Percentiles rank a stretch among this genome's conserved stretches.
These are phyloP conservation scores for Noctua fimbriata DNA, from an alignment of 2,888 invertebrate species.

Conservation along the genomic window DNA sequence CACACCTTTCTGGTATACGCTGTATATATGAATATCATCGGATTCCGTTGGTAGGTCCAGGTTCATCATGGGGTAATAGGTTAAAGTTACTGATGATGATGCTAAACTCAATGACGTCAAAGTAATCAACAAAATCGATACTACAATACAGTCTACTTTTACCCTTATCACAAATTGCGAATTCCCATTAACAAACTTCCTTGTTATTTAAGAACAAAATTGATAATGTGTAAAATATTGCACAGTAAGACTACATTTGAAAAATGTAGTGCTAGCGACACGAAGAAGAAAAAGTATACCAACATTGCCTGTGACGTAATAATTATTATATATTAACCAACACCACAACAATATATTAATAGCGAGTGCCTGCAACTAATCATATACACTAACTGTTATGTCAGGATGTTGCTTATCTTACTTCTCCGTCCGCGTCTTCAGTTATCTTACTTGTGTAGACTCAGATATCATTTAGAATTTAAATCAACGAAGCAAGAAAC, in stretches of 20 bases:
- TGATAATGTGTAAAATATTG: background rate
- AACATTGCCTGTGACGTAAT: background rate
- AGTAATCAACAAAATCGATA: background rate
- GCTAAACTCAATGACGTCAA: background rate
- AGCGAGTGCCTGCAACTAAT: conserved; percentile 5
- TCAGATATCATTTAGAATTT: conserved; percentile 21
- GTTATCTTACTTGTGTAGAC: conserved; percentile 25
- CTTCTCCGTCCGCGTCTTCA: background rate
- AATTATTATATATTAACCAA: background rate
- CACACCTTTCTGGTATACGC: too few species aligned
- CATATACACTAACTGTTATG: conserved; percentile 17
- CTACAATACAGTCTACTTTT: background rate
- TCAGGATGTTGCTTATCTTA: conserved; percentile 43
- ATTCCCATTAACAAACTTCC: background rate
- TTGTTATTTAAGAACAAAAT: background rate
- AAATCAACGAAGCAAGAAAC: conserved; percentile 4
- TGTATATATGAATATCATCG: background rate
- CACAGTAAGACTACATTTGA: background rate
- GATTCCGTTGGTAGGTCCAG: background rate
- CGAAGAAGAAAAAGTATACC: background rate
- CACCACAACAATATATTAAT: background rate
- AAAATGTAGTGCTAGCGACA: background rate
- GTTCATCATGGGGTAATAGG: background rate
- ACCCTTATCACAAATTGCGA: background rate
- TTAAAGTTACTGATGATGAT: background rate